Base-by-base conservation (phyloP, 2,797 vertebrate species). In the Psittacula derbiana region DNA sequence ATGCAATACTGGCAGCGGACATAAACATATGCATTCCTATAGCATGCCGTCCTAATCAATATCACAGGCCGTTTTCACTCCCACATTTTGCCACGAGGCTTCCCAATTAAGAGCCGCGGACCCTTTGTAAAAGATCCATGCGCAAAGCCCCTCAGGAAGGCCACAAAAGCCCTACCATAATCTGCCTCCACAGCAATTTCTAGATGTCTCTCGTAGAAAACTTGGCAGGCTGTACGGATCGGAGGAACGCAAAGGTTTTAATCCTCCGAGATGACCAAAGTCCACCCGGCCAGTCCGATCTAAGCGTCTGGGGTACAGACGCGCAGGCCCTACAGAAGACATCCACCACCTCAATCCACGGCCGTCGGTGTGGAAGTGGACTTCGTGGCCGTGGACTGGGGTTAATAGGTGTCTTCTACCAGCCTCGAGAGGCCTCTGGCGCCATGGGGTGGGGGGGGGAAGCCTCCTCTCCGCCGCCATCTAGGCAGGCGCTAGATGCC, bases 1-100 rank as follows among this genome's bases (percentile, higher is more conserved):
- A 97, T 38, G 86, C 95, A 97, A 97, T 44, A 60, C 58, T 12
- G 66, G 49, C 93, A 93, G 88, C 83, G 87, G 90, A 80, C 80
- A 78, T 3, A 46, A 67, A 80, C 75, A 89, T 67, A 93, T n/a
- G 89, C 75, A 65, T 67, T 91, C 72, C 88, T 43, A 47, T 5
- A 89, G 27, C 69, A 66, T 67, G 30, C 66, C 78, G 80, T 36
- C 80, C 75, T 33, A 52, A 76, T 44, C 38, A 52, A 7, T 28
- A 76, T 4, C 86, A 15, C 60, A 74, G 49, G 44, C 20, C 69
- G 21, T 18, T 64, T 53, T 73, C 88, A 60, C 49, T 71, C 75
- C 90, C 65, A 44, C 57, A 21, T 65, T 87, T 19, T 10, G 11
- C 65, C 79, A 33, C 5, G 25, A 28, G 44, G 69, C 9, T 78